Evolutionary conservation across 1,140 invertebrate genomes (phyloP).

Genomic region (Pseudomyrmex sp.): DNA sequence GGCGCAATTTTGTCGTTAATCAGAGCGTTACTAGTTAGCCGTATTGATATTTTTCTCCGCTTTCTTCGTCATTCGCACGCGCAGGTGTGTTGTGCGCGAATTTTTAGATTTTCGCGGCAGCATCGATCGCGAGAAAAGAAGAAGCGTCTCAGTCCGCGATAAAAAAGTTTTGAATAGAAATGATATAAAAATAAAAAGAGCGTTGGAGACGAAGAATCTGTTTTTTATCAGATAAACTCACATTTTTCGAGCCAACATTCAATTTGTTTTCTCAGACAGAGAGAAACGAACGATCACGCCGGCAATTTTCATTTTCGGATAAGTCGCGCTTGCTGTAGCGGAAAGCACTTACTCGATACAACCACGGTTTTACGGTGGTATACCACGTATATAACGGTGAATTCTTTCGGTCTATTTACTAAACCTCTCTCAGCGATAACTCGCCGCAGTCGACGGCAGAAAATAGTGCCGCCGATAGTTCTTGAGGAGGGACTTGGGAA

Average conservation of each 20-base stretch:
- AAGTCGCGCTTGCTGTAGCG: slow-evolving; percentile 38
- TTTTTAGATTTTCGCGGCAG: neutral
- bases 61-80: slow-evolving; percentile 42
- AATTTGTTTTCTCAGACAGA: neutral
- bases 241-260: neutral
- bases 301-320: slow-evolving; percentile 41
- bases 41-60: slow-evolving; percentile 60
- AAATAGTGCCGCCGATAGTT: slow-evolving; percentile 12
- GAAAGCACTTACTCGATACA: slow-evolving; percentile 20
- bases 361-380: slow-evolving; percentile 39
- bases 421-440: slow-evolving; percentile 23
- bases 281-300: neutral
- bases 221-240: neutral
- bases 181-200: neutral
- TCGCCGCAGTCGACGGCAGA: neutral
- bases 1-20: slow-evolving; percentile 70
- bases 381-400: slow-evolving; percentile 47
- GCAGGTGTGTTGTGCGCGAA: neutral
- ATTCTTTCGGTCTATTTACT: slow-evolving; percentile 60
- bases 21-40: slow-evolving; percentile 83
- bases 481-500: neutral
- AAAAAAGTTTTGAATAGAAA: neutral
- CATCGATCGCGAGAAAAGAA: slow-evolving; percentile 30
- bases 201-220: neutral
- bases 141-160: neutral